Conservation (phyloP, 35 echinoderm and acorn worm genomes). For the Apostichopus parvimensis region DNA sequence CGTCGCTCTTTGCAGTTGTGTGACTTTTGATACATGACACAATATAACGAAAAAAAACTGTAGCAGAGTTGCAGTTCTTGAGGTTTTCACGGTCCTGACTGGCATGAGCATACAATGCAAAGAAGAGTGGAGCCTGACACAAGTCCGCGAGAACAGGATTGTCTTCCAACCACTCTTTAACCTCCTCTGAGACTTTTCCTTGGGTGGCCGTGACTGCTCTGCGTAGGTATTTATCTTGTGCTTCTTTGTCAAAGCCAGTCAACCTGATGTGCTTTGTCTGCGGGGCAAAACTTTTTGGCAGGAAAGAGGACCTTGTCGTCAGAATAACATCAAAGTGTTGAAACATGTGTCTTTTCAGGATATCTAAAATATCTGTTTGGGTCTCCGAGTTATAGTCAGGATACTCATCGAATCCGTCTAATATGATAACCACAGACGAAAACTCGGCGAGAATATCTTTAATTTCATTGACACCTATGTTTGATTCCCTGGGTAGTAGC, state of each 20-base stretch:
- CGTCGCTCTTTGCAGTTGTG: neutral
- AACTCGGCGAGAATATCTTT: neutral
- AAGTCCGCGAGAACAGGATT: constrained; percentile 8
- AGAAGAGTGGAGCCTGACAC: constrained; percentile 31
- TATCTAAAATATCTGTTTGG: neutral
- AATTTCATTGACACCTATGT: neutral
- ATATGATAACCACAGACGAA: neutral
- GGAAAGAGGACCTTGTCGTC: neutral
- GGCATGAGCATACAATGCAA: constrained; percentile 21
- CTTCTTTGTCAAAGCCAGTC: constrained; percentile 4
- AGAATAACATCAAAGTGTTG: constrained; percentile 9
- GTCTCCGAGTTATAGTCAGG: neutral
- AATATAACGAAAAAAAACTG: neutral
- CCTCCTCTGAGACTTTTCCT: neutral
- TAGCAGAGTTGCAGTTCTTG: neutral
- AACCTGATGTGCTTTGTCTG: neutral
- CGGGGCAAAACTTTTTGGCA: neutral
- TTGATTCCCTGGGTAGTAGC: neutral
- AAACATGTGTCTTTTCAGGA: constrained; percentile 5
- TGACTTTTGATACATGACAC: constrained; percentile 10
- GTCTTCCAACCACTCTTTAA: constrained; percentile 1
- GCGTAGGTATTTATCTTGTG: constrained; percentile 18
- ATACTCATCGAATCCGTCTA: constrained; percentile 31
- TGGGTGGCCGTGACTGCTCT: neutral
- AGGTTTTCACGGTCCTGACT: neutral